Percentiles rank a stretch among this genome's conserved stretches.
Evolutionary conservation across 1,140 invertebrate genomes (phyloP).

Genomic region (Saccostrea cuccullata): DNA sequence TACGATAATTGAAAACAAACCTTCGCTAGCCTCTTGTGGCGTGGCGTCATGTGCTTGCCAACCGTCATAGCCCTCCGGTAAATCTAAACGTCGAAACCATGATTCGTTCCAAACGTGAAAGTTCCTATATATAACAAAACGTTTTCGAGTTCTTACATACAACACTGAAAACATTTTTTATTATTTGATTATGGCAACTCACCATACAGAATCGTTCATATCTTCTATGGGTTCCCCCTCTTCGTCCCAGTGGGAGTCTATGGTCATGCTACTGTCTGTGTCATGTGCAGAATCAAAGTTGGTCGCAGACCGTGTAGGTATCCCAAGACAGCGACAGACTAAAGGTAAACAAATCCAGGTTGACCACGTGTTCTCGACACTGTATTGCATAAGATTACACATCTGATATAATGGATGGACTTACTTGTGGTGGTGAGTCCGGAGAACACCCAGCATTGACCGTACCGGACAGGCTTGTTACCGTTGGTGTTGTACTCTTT

Average conservation of each 20-base stretch:
- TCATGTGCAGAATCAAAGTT: constrained; percentile 95
- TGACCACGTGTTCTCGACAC: neutral
- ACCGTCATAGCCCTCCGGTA: constrained; percentile 87
- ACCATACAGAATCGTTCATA: constrained; percentile 71
- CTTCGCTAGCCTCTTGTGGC: constrained; percentile 89
- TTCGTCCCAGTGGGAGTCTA: constrained; percentile 87
- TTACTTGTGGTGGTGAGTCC: constrained; percentile 90
- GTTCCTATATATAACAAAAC: constrained; percentile 81
- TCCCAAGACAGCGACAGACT: constrained; percentile 91
- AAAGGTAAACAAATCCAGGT: constrained; percentile 67
- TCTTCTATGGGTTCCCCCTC: constrained; percentile 79
- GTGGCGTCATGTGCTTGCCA: constrained; percentile 86
- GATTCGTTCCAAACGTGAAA: constrained; percentile 98
- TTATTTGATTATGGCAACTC: constrained; percentile 16
- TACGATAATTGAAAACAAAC: constrained; percentile 22
- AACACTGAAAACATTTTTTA: neutral
- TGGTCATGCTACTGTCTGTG: constrained; percentile 91
- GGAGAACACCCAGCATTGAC: constrained; percentile 97
- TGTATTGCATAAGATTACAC: too few relatives aligned
- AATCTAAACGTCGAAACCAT: constrained; percentile 93
- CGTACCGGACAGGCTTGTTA: constrained; percentile 93
- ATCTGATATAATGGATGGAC: neutral
- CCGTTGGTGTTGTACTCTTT: constrained; percentile 88
- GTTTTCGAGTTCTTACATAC: neutral
- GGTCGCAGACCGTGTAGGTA: constrained; percentile 91